Conservation (phyloP, 2,113 vertebrate species). For the Tricholaema leucomelas region DNA sequence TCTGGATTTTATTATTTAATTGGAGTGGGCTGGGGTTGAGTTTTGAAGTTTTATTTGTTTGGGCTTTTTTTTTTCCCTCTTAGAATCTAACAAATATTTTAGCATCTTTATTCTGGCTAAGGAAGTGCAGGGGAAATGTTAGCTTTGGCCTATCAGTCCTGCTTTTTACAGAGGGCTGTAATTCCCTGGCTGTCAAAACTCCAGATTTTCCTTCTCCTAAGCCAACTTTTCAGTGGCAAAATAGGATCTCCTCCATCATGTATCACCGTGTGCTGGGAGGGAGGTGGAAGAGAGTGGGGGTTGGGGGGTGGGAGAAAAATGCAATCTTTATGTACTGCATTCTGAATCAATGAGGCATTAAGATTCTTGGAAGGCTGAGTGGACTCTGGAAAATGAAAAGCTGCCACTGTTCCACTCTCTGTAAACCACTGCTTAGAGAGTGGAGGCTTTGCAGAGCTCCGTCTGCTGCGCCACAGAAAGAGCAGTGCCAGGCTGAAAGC, state of each 20-base stretch:
- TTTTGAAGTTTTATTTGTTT: no score
- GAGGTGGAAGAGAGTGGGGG: no score
- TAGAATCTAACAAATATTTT: constrained; percentile 67
- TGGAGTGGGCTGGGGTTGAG: no score
- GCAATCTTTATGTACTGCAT: constrained; percentile 84
- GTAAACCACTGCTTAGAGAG: constrained; percentile 64
- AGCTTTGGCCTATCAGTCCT: constrained; percentile 76
- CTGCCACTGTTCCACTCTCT: constrained; percentile 70
- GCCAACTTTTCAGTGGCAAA: constrained; percentile 83
- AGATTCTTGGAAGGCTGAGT: constrained; percentile 80
- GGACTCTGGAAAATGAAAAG: constrained; percentile 81
- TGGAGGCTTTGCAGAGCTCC: constrained; percentile 43
- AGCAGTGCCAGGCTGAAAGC: constrained; percentile 49
- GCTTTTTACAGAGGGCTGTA: constrained; percentile 84
- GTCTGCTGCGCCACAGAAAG: constrained; percentile 27
- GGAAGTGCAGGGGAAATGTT: constrained; percentile 77
- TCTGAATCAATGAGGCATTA: constrained; percentile 86
- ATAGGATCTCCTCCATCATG: constrained; percentile 81
- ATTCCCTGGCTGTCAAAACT: constrained; percentile 84
- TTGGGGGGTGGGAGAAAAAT: constrained; percentile 55
- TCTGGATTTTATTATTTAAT: no score
- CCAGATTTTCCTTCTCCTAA: constrained; percentile 78
- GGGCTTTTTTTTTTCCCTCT: not conserved
- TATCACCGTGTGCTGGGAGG: constrained; percentile 79
- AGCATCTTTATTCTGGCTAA: constrained; percentile 71